Evolutionary conservation across 35 echinoderm and acorn worm genomes (phyloP), one percentile per base, ranked within the genome.

Genomic region (Heliocidaris tuberculata): DNA sequence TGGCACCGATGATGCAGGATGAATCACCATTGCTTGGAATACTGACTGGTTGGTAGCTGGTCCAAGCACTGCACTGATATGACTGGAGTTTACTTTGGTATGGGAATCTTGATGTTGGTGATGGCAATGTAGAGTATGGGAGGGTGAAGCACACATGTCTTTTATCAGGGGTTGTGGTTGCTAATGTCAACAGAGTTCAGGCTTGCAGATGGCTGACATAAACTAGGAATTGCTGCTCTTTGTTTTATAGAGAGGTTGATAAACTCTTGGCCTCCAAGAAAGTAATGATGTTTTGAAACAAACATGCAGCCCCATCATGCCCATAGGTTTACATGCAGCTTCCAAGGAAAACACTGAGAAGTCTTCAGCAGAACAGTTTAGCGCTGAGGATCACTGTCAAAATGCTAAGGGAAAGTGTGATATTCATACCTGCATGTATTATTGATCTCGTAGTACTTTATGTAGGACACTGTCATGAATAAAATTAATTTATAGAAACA

Each of bases 171-270:
- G 65, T 78, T 78, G 65, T 78, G 65, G 65, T 78, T 19, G 27
- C 65, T 19, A 78, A 78, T 78, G 65, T 78, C 65, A 78, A 78
- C 65, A 78, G 65, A 78, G 65, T 78, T 78, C 65, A 78, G 65
- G 65, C 27, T 78, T 78, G 65, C 65, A 19, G 65, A 78, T 78
- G 65, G 65, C 65, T 78, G 65, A 78, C 65, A 78, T n/a, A 19
- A 78, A 78, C 65, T n/a, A 78, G 21, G 65, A 78, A 78, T n/a
- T n/a, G 65, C 65, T 78, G 27, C 65, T n/a, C 65, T 78, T 78
- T 78, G 65, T 78, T 78, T 42, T 42, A 42, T 78, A n/a, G 21
- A 78, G 65, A 78, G 65, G 65, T n/a, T 78, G 65, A 78, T 78
- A 78, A 78, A 78, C 65, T 78, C 21, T 78, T 78, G 65, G 65